Evolutionary conservation across 2,888 invertebrate species (phyloP).

Genomic region (Meta bourneti): DNA sequence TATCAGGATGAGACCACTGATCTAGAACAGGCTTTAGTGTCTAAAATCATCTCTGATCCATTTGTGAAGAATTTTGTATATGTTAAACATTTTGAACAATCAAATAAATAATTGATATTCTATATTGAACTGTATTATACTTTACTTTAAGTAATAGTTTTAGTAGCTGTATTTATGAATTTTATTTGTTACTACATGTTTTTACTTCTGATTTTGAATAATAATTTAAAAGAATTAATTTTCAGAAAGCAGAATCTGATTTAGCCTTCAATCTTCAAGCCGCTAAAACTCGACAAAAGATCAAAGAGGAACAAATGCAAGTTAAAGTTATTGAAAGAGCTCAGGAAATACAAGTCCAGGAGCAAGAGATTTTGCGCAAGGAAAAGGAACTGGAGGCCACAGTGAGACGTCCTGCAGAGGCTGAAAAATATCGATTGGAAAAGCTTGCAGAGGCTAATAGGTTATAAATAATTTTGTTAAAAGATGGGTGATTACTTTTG

Average conservation of each 20-base stretch:
- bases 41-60: no score
- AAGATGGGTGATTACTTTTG: background rate
- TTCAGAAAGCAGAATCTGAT: conserved; percentile 93
- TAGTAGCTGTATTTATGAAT: no score
- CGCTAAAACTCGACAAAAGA: conserved; percentile 96
- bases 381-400: conserved; percentile 96
- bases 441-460: conserved; percentile 96
- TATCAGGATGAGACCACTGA: no score
- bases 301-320: conserved; percentile 98
- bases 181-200: background rate
- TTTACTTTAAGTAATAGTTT: no score
- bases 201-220: background rate
- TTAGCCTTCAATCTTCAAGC: conserved; percentile 96
- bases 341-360: conserved; percentile 96
- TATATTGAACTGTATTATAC: no score
- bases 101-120: no score
- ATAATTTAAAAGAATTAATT: background rate
- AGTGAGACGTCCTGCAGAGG: conserved; percentile 95
- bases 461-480: conserved; percentile 6
- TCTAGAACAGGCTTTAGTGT: no score
- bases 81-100: no score
- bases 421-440: conserved; percentile 93
- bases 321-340: conserved; percentile 89
- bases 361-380: conserved; percentile 95
- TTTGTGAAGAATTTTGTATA: no score